Conservation (phyloP, 2,888 invertebrate species). For the Leptopilina myrica region DNA sequence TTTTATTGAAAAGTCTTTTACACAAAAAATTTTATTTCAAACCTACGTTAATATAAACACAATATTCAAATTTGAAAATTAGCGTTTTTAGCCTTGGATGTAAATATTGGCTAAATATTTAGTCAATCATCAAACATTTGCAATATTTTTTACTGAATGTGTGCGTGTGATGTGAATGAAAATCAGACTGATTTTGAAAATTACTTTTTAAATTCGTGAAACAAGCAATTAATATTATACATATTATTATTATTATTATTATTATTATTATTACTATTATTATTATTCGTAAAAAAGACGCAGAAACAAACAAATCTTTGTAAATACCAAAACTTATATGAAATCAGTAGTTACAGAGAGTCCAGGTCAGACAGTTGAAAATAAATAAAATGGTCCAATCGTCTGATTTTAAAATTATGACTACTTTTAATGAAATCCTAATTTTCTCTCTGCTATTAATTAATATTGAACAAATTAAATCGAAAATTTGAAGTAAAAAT, state of each 20-base stretch:
- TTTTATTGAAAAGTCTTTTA: too few species aligned
- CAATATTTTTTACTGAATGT: not conserved
- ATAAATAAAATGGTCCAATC: not conserved
- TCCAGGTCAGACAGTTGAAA: slow-evolving; percentile 13
- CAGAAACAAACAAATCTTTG: slow-evolving; percentile 7
- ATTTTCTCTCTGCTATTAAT: not conserved
- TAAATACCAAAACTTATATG: slow-evolving; percentile 19
- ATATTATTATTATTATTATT: too few species aligned
- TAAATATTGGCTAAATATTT: too few species aligned
- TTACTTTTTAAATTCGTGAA: slow-evolving; percentile 11
- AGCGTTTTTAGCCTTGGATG: too few species aligned
- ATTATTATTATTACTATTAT: too few species aligned
- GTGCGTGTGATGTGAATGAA: slow-evolving; percentile 45
- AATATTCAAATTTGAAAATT: too few species aligned
- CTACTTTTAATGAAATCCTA: not conserved
- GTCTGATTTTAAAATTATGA: not conserved
- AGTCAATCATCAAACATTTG: too few species aligned
- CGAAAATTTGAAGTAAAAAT: too few species aligned
- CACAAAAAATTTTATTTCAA: too few species aligned
- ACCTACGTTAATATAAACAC: too few species aligned
- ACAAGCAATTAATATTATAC: not conserved
- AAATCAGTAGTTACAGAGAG: slow-evolving; percentile 27
- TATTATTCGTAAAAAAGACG: not conserved
- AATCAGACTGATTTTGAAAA: slow-evolving; percentile 38
- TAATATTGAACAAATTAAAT: not conserved